Base-by-base conservation (phyloP, 2,797 vertebrate species). In the Stomatorhinus walkeri region DNA sequence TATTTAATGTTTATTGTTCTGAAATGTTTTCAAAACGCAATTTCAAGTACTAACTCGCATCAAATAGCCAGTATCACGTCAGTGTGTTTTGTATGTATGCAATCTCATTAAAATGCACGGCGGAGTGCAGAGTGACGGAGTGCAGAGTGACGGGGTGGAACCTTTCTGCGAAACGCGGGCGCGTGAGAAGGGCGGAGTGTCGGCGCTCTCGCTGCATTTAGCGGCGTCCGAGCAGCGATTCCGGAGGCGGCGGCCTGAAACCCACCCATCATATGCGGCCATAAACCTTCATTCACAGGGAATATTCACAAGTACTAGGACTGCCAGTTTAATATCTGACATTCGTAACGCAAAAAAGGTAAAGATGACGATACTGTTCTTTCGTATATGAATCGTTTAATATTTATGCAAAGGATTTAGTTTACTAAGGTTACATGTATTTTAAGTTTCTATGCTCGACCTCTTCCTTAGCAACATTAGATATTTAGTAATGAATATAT, bases 151-250 rank as follows among this genome's bases (percentile, higher is more conserved):
- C 1, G 0, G 36, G 72, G 36, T 1, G 68, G 40, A n/a, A 79
- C 36, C 40, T 46, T 85, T 46, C 36, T 87, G 91, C 89, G 16
- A 87, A 59, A 1, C 4, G 0, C 22, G 43, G 89, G 84, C 84
- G 76, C 8, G 5, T 22, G 56, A 8, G n/a, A 40, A 52, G 84
- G 64, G 61, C 52, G 68, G 52, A 5, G 48, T 43, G 46, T 24
- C 36, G 72, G 32, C 19, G 36, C 56, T 28, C 3, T 19, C 43
- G n/a, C 81, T 51, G 51, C 16, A 85, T 85, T 85, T 28, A 85
- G 81, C 43, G 1, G 43, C 16, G 40, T 10, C 40, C 46, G 43
- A 43, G 79, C 19, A 12, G 16, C 40, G 14, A 36, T 7, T 43
- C 16, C 32, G 36, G 72, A 43, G 40, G 32, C n/a, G 43, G 79